Evolutionary conservation across 2,113 vertebrate species (phyloP).

Genomic region (Blennius ocellaris): DNA sequence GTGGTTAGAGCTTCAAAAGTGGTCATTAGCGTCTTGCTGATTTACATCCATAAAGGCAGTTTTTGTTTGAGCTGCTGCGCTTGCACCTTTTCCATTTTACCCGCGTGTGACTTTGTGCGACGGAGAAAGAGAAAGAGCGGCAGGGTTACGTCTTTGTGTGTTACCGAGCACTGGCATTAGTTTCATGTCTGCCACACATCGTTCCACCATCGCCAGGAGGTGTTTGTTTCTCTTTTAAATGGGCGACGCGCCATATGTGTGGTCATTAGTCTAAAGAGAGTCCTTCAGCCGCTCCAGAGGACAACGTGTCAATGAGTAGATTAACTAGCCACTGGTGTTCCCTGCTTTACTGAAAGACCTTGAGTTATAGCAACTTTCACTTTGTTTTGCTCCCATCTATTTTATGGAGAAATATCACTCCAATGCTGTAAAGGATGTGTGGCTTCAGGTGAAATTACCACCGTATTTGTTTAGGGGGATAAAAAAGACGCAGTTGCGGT

Average conservation of each 20-base stretch:
- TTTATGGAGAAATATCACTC: conserved; percentile 69
- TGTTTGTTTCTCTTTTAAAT: conserved; percentile 86
- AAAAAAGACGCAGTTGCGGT: neutral
- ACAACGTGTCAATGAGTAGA: conserved; percentile 84
- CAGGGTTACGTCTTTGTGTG: conserved; percentile 2
- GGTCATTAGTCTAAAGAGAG: conserved; percentile 84
- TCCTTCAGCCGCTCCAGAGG: conserved; percentile 83
- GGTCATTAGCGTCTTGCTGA: too few species aligned
- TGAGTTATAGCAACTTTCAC: conserved; percentile 82
- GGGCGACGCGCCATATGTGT: conserved; percentile 79
- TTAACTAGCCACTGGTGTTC: conserved; percentile 77
- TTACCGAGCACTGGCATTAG: conserved; percentile 4
- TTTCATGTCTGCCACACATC: conserved; percentile 51
- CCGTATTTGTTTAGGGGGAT: conserved; percentile 45
- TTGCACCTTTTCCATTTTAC: conserved; percentile 3
- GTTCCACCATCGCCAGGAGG: conserved; percentile 74
- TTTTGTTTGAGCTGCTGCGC: neutral
- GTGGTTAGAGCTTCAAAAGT: neutral
- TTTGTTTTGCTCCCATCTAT: conserved; percentile 74
- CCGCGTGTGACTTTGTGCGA: conserved; percentile 11
- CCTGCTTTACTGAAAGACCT: conserved; percentile 78
- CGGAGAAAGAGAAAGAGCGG: conserved; percentile 31
- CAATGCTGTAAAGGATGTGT: conserved; percentile 56
- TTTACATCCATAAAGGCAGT: neutral
- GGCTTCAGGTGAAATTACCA: conserved; percentile 53